A percentile compares a stretch with the other conserved stretches of the same genome.
phyloP scores from a whole-genome alignment of 2,113 vertebrate genomes.

The Vidua macroura region DNA sequence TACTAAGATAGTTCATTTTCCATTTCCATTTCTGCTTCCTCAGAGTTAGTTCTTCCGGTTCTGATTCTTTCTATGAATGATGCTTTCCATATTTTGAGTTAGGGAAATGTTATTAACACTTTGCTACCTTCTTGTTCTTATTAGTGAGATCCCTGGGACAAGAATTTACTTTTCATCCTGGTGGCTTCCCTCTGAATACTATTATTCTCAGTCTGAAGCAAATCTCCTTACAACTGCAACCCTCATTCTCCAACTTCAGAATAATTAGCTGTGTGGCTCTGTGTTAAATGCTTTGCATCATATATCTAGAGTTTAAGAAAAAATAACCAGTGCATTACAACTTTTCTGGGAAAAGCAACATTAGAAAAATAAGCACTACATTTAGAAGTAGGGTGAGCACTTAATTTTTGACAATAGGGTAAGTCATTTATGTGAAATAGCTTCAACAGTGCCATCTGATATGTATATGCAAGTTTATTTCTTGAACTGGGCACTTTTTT shows the following conservation, averaged over 20 bases:
- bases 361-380: background rate
- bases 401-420: background rate
- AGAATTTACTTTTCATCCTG: background rate
- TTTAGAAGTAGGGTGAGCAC: background rate
- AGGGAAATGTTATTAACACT: background rate
- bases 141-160: background rate
- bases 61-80: background rate
- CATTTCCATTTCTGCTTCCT: background rate
- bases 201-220: background rate
- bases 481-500: background rate
- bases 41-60: background rate
- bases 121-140: background rate
- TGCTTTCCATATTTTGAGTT: background rate
- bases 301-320: background rate
- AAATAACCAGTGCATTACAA: background rate
- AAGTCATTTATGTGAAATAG: background rate
- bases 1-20: background rate
- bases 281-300: background rate
- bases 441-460: background rate
- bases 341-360: background rate
- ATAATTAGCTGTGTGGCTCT: background rate
- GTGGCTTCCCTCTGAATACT: background rate
- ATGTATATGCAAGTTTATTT: background rate
- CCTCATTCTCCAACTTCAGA: background rate
- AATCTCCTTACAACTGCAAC: background rate